A percentile compares a stretch with the other conserved stretches of the same genome.
These are phyloP conservation scores for Callithrix jacchus DNA, from an alignment of 2,113 vertebrate species.

Conservation along the genomic window DNA sequence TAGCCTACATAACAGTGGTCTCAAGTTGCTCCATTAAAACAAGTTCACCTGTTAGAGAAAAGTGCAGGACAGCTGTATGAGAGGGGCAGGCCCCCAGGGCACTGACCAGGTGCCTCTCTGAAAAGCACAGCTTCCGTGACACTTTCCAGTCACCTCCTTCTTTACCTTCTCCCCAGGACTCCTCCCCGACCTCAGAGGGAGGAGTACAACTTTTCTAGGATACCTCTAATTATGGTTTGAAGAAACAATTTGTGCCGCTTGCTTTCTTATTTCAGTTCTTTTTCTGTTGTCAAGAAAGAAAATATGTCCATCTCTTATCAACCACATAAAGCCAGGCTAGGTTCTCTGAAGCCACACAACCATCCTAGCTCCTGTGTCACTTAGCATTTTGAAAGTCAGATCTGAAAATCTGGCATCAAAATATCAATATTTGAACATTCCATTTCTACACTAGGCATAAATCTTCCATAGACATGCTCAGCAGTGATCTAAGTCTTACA, in stretches of 20 bases:
- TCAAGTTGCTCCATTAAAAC: conserved; percentile 31
- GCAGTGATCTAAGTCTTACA: conserved; percentile 76
- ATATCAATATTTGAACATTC: conserved; percentile 77
- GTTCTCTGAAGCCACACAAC: conserved; percentile 71
- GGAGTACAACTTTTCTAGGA: conserved; percentile 23
- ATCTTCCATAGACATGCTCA: conserved; percentile 61
- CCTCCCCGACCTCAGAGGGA: background rate
- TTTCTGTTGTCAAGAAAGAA: conserved; percentile 65
- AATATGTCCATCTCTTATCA: conserved; percentile 75
- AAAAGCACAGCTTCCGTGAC: background rate
- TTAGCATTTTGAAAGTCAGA: conserved; percentile 75
- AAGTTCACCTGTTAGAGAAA: conserved; percentile 6
- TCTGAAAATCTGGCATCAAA: conserved; percentile 76
- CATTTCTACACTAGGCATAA: conserved; percentile 76
- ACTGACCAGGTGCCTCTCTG: background rate
- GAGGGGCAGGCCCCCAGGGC: background rate
- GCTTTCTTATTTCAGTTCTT: conserved; percentile 66
- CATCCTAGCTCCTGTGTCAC: conserved; percentile 58
- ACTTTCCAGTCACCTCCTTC: background rate
- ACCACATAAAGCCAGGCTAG: conserved; percentile 65
- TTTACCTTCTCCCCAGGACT: background rate
- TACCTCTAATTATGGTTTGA: conserved; percentile 41
- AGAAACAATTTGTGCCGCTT: background rate
- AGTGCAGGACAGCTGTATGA: background rate
- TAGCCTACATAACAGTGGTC: conserved; percentile 6